These are phyloP conservation scores for Butorides virescens DNA, from an alignment of 2,113 vertebrate genomes.

Conservation along the genomic window DNA sequence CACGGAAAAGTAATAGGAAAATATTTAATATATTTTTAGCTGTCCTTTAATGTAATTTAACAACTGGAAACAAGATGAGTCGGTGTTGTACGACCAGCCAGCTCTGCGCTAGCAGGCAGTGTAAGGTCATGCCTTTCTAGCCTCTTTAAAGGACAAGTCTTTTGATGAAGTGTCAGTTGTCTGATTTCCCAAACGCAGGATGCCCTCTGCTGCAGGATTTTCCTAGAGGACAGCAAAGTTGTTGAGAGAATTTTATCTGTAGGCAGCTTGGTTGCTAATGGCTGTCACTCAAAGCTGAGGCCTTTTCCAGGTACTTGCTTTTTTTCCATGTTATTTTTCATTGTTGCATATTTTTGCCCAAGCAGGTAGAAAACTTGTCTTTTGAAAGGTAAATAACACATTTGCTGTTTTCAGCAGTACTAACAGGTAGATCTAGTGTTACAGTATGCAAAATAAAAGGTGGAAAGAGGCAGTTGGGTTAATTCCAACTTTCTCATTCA, in stretches of 20 bases:
- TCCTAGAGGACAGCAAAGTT: conserved; percentile 2
- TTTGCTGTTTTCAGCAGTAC: background rate
- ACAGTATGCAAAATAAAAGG: background rate
- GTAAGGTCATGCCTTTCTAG: conserved; percentile 35
- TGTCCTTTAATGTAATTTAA: conserved; percentile 69
- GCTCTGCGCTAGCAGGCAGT: conserved; percentile 22
- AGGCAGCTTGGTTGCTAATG: background rate
- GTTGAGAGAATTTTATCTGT: background rate
- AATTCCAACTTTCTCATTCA: conserved; percentile 53
- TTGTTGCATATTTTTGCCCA: background rate
- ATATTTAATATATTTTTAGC: conserved; percentile 68
- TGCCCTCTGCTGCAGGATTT: conserved; percentile 13
- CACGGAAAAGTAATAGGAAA: conserved; percentile 65
- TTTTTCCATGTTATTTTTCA: background rate
- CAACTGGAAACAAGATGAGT: conserved; percentile 64
- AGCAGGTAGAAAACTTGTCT: background rate
- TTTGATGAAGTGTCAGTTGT: conserved; percentile 42
- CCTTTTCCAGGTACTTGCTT: background rate
- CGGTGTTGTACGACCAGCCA: background rate
- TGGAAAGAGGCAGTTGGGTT: conserved; percentile 15
- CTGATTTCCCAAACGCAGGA: background rate
- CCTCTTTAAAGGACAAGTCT: conserved; percentile 43
- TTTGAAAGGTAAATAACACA: background rate
- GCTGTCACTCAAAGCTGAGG: background rate
- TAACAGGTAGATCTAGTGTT: background rate